Evolutionary conservation across 2,113 vertebrate species (phyloP), one percentile per base, ranked within the genome.

Genomic region (Pionites leucogaster): DNA sequence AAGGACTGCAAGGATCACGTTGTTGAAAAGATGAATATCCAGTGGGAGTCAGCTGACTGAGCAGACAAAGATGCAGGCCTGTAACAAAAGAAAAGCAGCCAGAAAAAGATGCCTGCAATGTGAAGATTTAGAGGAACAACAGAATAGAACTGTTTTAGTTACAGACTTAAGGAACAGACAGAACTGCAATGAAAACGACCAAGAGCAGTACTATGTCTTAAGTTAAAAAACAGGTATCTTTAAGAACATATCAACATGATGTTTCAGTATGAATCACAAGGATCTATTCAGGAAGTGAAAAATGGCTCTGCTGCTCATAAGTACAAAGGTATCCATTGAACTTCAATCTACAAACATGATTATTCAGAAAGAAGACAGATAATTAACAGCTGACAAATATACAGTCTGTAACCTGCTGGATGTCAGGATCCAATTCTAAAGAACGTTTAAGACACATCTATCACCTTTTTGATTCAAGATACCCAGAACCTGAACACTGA

Each of bases 21-120:
- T 72, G 49, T 4, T 72, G 62, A 72, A 82, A 84, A 76, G 67
- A 88, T 28, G 84, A 86, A 39, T 23, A 39, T 39, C 53, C 64
- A 92, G 78, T 49, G 50, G 41, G 42, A 90, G 63, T 37, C 47
- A 85, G 53, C 5, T 74, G 42, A 65, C 50, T 82, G 37, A 91
- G 63, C n/a, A 79, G 62, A 68, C 25, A 89, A 86, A 87, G 50
- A 88, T 17, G 6, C 9, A 81, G 23, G 50, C 49, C 57, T 87
- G 39, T 15, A 91, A 86, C 42, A 79, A 76, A 88, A 84, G 50
- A 69, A 90, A 71, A 88, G 27, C 77, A 86, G 52, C 27, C 28
- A 65, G n/a, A 92, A 79, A 78, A 85, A 87, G 47, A 79, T 27
- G 31, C 10, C 29, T 0, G 3, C 81, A 42, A 84, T 39, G 20